Base-by-base conservation (phyloP, 2,888 invertebrate species). In the Ditylenchus weischeri region DNA sequence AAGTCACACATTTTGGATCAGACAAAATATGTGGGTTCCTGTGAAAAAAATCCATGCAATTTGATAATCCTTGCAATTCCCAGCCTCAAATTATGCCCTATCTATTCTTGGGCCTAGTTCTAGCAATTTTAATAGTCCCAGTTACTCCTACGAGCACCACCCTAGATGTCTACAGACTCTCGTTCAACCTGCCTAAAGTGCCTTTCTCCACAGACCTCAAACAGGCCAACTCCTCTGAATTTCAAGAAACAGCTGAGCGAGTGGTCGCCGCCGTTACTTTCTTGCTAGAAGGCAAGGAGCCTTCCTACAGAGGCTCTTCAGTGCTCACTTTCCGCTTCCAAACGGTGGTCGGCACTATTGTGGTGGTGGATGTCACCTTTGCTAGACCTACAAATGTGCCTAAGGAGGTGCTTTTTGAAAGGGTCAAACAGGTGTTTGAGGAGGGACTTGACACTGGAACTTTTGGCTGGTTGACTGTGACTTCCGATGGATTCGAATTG, bases 401-500 rank as follows among this genome's bases (percentile, higher is more conserved):
- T 18, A 23, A 51, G 2, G 70, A 66, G 51, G 77, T 71, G 48
- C 69, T 72, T n/a, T 43, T 43, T 43, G 68, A 75, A 43, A 66
- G 62, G 23, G 66, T 80, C 19, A 69, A 72, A 19, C 69, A 76
- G 62, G 69, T 68, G 19, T 59, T 80, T 38, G 69, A 75, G 29
- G 66, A 72, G 47, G 75, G 78, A 3, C 65, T 78, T 29, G 70
- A 75, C 29, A 64, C 69, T 23, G 81, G 81, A 10, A 49, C 70
- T 57, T 67, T 81, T 29, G 79, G 76, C 57, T 48, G 65, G 57
- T 64, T 78, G 15, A 69, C 71, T 35, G 79, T 79, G 35, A 74
- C 79, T 10, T 70, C 70, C 43, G 81, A 81, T 59, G 81, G 79
- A 57, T 81, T 77, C 67, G 79, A 80, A 64, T 72, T 81, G 48